Evolutionary conservation across 2,797 vertebrate genomes (phyloP).

Genomic region (Catharus ustulatus): DNA sequence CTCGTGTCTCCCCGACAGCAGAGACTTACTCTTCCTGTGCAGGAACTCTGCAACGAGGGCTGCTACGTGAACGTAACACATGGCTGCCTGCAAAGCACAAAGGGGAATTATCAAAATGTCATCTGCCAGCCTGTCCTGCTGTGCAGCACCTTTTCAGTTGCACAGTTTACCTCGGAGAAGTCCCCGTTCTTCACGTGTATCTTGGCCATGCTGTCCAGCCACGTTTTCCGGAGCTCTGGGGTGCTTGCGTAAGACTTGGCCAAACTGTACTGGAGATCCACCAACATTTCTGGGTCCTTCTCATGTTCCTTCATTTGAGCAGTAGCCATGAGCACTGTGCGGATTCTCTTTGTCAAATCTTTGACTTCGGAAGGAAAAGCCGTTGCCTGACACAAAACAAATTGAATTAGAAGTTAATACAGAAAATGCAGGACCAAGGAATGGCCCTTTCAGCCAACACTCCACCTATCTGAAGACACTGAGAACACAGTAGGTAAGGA

Average conservation of each 20-base stretch:
- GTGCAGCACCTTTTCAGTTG: background rate
- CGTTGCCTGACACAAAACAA: constrained; percentile 81
- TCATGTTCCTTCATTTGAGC: constrained; percentile 98
- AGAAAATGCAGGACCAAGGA: background rate
- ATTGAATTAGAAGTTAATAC: background rate
- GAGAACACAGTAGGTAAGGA: background rate
- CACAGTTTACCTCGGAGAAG: constrained; percentile 87
- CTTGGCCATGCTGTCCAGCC: constrained; percentile 98
- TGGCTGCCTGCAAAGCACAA: constrained; percentile 87
- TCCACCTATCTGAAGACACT: background rate
- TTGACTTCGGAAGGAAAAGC: constrained; percentile 94
- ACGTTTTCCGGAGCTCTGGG: constrained; percentile 92
- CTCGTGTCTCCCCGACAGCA: background rate
- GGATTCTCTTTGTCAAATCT: constrained; percentile 93
- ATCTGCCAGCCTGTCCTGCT: background rate
- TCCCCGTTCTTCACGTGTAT: constrained; percentile 95
- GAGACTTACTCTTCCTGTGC: constrained; percentile 92
- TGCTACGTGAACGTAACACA: constrained; percentile 94
- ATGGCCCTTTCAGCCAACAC: background rate
- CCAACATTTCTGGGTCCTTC: constrained; percentile 94
- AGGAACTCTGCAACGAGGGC: constrained; percentile 95
- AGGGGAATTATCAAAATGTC: background rate
- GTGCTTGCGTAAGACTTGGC: constrained; percentile 96
- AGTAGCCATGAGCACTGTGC: constrained; percentile 96
- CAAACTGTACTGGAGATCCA: constrained; percentile 96